phyloP scores from a whole-genome alignment of 2,113 vertebrate genomes.

The Girardinichthys multiradiatus region DNA sequence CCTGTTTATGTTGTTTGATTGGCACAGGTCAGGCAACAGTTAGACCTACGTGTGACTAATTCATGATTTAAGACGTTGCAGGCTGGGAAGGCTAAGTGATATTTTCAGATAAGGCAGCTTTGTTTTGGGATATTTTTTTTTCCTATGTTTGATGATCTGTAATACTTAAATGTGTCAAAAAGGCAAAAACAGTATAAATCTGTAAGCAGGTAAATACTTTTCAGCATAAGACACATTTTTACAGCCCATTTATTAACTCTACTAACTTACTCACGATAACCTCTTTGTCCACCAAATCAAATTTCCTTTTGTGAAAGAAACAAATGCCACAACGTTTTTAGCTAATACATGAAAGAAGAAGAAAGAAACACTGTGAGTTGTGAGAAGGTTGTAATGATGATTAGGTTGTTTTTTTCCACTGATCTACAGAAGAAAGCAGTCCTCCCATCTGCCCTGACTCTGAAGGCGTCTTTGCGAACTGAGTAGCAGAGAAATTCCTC shows the following conservation, averaged over 20 bases:
- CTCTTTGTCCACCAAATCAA: background rate
- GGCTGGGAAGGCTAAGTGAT: background rate
- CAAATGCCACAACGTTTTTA: too few species aligned
- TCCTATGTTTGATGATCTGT: background rate
- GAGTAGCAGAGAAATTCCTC: slow-evolving; percentile 90
- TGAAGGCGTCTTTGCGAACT: slow-evolving; percentile 84
- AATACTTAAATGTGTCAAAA: background rate
- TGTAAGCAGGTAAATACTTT: background rate
- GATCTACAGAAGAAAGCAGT: slow-evolving; percentile 78
- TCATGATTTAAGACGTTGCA: too few species aligned
- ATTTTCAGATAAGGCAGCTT: too few species aligned
- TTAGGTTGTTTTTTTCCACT: slow-evolving; percentile 66
- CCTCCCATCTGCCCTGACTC: slow-evolving; percentile 87
- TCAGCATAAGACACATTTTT: background rate
- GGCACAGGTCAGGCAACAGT: too few species aligned
- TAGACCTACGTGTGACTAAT: too few species aligned
- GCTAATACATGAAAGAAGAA: slow-evolving; percentile 16
- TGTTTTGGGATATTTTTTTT: background rate
- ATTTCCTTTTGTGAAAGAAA: background rate
- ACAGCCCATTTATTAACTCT: too few species aligned
- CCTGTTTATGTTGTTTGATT: too few species aligned
- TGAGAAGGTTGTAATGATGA: slow-evolving; percentile 88
- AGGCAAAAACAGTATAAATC: background rate
- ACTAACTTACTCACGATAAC: too few species aligned
- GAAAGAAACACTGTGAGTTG: slow-evolving; percentile 58